Base-by-base conservation (phyloP, 1,140 invertebrate species). In the Polypedilum vanderplanki region DNA sequence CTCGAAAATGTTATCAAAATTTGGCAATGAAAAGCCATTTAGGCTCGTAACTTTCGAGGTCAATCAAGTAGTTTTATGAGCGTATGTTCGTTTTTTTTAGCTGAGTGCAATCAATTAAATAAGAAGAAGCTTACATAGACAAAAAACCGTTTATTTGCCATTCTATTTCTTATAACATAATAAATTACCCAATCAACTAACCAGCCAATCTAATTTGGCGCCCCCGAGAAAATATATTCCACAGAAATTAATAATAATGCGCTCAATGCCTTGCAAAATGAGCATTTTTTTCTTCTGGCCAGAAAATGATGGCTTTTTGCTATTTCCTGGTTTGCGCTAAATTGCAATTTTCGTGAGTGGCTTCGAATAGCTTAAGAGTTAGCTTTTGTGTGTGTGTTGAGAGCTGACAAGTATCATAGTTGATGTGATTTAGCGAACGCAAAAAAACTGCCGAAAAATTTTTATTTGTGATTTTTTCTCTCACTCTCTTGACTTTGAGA, bases 1-100 rank as follows among this genome's bases (percentile, higher is more conserved):
- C 24, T 33, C 24, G 24, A 33, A 33, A 33, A 57, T 57, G 46
- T 57, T 57, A 57, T 57, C 46, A 57, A 57, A 15, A 57, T 57
- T 57, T 57, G 46, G 46, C 46, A 57, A 57, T 57, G 46, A 57
- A 15, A 57, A 57, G 46, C 10, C 46, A 57, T 57, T 57, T 57
- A 57, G 46, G n/a, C 46, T 57, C 46, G 46, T 57, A 57, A 57
- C 46, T 57, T 57, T 57, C 46, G 46, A 57, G 46, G 46, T 57
- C 46, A 57, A n/a, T n/a, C 46, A 46, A 9, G n/a, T n/a, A 57
- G 24, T 57, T 57, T 57, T 57, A n/a, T 57, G 46, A 12, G 46
- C 46, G 12, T n/a, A 15, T 57, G 46, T 57, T 57, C 12, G 24
- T 33, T 33, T 33, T 33, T 33, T 33, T 33, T 33, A 33, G 24